A percentile compares a stretch with the other conserved stretches of the same genome.
These are phyloP conservation scores for Patiria pectinifera DNA, from an alignment of 53 echinoderm and acorn worm genomes.

Conservation along the genomic window DNA sequence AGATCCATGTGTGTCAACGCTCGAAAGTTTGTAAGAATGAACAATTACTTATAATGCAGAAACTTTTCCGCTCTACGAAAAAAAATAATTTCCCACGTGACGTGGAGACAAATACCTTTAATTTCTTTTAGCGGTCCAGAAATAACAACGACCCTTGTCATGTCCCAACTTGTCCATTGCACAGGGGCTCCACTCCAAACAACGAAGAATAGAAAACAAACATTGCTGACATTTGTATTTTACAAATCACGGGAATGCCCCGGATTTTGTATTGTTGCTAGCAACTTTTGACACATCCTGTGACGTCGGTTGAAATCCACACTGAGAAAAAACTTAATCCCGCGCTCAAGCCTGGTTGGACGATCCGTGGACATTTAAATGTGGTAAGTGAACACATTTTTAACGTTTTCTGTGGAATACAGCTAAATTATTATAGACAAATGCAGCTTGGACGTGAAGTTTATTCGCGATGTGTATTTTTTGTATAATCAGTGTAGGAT, in stretches of 20 bases:
- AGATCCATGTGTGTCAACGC: too few relatives aligned
- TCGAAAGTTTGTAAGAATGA: too few relatives aligned
- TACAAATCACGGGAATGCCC: conserved; percentile 10
- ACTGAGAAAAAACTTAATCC: neutral
- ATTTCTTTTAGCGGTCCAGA: neutral
- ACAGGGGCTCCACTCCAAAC: neutral
- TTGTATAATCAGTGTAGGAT: too few relatives aligned
- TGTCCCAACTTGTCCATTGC: conserved; percentile 43
- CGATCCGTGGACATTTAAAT: neutral
- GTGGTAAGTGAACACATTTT: neutral
- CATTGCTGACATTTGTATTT: neutral
- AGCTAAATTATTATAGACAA: neutral
- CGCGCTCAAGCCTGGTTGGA: conserved; percentile 32
- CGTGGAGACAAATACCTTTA: neutral
- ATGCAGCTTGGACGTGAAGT: neutral
- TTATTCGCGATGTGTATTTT: too few relatives aligned
- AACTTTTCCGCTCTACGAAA: neutral
- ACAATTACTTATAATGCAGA: neutral
- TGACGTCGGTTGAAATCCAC: neutral
- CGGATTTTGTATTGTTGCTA: neutral
- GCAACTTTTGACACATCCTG: neutral
- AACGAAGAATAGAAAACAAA: neutral
- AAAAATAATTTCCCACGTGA: neutral
- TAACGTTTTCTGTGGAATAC: neutral
- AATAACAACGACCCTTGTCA: conserved; percentile 9